These are phyloP conservation scores for Euwallacea similis DNA, from an alignment of 1,140 invertebrate species.

Conservation along the genomic window DNA sequence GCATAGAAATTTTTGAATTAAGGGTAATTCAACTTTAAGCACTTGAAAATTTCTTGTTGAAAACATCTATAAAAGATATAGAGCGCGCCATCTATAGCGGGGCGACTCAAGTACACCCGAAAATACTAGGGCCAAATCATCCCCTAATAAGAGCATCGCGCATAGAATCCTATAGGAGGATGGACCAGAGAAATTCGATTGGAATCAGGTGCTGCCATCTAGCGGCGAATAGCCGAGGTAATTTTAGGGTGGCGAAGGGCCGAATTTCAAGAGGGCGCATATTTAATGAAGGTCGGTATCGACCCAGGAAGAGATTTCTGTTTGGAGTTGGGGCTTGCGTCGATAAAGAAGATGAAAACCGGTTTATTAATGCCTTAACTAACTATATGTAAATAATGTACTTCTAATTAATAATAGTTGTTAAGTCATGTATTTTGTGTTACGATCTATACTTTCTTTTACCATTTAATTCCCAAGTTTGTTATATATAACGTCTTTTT, in stretches of 20 bases:
- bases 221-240: slow-evolving; percentile 39
- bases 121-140: neutral
- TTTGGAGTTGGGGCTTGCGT: neutral
- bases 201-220: slow-evolving; percentile 28
- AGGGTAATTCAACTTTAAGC: no score
- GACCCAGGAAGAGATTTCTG: neutral
- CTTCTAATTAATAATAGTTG: no score
- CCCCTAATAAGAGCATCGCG: slow-evolving; percentile 10
- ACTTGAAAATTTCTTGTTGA: no score
- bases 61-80: no score
- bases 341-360: no score
- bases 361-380: no score
- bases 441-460: no score
- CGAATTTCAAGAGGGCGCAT: slow-evolving; percentile 22
- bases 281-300: slow-evolving; percentile 25
- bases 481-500: no score
- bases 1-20: no score
- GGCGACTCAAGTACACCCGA: slow-evolving; percentile 5
- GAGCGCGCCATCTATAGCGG: slow-evolving; percentile 2
- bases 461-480: no score
- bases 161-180: neutral
- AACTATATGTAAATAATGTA: no score
- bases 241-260: slow-evolving; percentile 41
- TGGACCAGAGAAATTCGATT: slow-evolving; percentile 18
- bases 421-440: no score